Evolutionary conservation across 92 coral and sea anemone genomes (phyloP).

Genomic region (Phenganax marumi): DNA sequence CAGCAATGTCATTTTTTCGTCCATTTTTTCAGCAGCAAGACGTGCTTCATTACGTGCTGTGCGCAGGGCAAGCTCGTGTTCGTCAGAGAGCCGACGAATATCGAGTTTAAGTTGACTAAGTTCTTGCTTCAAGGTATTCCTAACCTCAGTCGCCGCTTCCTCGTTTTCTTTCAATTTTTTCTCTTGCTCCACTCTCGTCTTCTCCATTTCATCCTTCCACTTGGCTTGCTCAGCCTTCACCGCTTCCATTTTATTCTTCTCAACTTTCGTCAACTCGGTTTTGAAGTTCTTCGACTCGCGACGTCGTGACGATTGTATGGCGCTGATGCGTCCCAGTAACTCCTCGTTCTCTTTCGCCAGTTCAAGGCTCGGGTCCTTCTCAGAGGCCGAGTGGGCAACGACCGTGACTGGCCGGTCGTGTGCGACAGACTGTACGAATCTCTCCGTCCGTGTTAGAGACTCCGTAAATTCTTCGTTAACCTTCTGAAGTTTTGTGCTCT

Average conservation of each 20-base stretch:
- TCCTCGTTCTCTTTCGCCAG: conserved; percentile 52
- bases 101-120: conserved; percentile 37
- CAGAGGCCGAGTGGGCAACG: conserved; percentile 35
- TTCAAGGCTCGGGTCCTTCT: conserved; percentile 43
- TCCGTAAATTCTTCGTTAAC: conserved; percentile 23
- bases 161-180: conserved; percentile 56
- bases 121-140: conserved; percentile 50
- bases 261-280: conserved; percentile 47
- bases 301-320: conserved; percentile 34
- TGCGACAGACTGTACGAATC: conserved; percentile 35
- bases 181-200: conserved; percentile 47
- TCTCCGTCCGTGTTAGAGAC: conserved; percentile 33
- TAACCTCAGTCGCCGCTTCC: conserved; percentile 57
- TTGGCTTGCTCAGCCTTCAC: conserved; percentile 31
- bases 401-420: conserved; percentile 45
- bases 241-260: conserved; percentile 27
- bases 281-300: conserved; percentile 47
- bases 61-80: conserved; percentile 20
- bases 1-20: conserved; percentile 5
- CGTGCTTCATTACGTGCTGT: conserved; percentile 17
- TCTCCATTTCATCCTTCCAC: conserved; percentile 45
- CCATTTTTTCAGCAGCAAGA: conserved; percentile 18
- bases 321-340: conserved; percentile 43
- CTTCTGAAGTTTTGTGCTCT: not conserved
- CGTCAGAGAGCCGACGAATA: conserved; percentile 21